phyloP scores from a whole-genome alignment of 2,888 invertebrate species.

The Gerris lacustris region DNA sequence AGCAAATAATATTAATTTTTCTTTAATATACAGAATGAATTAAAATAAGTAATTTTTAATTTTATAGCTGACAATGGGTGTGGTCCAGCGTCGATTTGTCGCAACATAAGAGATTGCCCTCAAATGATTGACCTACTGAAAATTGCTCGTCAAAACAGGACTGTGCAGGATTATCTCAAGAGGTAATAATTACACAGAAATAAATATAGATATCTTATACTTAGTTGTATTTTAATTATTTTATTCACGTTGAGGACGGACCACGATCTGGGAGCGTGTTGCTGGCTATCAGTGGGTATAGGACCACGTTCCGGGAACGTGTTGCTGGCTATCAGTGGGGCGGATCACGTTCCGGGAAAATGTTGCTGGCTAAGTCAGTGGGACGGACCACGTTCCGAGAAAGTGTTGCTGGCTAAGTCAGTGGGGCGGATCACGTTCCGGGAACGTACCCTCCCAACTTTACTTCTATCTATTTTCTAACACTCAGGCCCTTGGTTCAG shows the following conservation, averaged over 20 bases:
- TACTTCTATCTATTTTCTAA: neutral
- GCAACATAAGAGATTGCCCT: conserved; percentile 43
- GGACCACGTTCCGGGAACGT: too few species aligned
- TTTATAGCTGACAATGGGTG: conserved; percentile 35
- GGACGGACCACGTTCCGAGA: too few species aligned
- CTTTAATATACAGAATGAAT: neutral
- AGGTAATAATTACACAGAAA: conserved; percentile 14
- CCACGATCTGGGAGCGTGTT: too few species aligned
- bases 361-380: neutral
- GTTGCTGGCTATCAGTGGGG: neutral
- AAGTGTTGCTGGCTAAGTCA: neutral
- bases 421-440: neutral
- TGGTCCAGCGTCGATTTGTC: conserved; percentile 44
- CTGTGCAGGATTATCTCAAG: conserved; percentile 42
- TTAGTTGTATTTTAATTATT: neutral
- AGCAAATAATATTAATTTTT: neutral
- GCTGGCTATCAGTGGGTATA: neutral
- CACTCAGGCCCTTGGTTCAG: too few species aligned
- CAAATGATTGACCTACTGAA: conserved; percentile 41
- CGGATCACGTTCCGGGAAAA: too few species aligned
- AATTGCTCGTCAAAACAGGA: conserved; percentile 37
- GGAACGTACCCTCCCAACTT: too few species aligned
- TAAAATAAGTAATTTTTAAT: neutral
- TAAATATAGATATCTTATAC: too few species aligned
- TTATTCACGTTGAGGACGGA: too few species aligned